A percentile compares a stretch with the other conserved stretches of the same genome.
phyloP scores from a whole-genome alignment of 2,888 invertebrate species.

The Drosophila picticornis region DNA sequence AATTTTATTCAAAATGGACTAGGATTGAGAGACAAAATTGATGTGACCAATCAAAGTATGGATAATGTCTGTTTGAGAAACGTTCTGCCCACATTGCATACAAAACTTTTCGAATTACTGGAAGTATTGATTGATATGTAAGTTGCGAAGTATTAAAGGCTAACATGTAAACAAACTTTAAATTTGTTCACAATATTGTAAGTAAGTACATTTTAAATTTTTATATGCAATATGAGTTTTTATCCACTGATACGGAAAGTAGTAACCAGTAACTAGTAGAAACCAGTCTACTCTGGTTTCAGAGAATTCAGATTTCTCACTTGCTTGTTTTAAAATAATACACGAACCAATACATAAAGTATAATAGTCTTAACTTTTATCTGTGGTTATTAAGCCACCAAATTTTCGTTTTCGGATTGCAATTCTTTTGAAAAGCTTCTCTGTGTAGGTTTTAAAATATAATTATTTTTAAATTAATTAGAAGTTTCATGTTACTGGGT shows the following conservation, averaged over 20 bases:
- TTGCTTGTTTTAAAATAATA: background rate
- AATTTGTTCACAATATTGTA: background rate
- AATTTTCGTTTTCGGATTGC: background rate
- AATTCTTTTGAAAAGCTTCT: background rate
- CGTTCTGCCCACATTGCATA: slow-evolving; percentile 46
- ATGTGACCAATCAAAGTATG: slow-evolving; percentile 23
- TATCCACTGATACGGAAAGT: background rate
- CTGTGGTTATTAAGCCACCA: background rate
- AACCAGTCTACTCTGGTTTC: background rate
- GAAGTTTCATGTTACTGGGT: background rate
- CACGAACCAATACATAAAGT: background rate
- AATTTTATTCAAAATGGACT: slow-evolving; percentile 53
- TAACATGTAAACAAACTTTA: too few relatives aligned
- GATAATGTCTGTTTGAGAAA: slow-evolving; percentile 37
- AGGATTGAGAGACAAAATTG: slow-evolving; percentile 2
- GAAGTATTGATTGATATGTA: slow-evolving; percentile 55
- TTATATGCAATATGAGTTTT: background rate
- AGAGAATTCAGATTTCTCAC: background rate
- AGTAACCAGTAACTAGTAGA: background rate
- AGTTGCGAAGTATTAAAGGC: slow-evolving; percentile 21
- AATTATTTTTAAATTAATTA: background rate
- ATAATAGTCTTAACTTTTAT: background rate
- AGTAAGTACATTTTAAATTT: background rate
- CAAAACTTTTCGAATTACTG: slow-evolving; percentile 56
- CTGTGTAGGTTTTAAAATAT: background rate